phyloP scores from a whole-genome alignment of 2,797 vertebrate genomes.

The Characodon lateralis region DNA sequence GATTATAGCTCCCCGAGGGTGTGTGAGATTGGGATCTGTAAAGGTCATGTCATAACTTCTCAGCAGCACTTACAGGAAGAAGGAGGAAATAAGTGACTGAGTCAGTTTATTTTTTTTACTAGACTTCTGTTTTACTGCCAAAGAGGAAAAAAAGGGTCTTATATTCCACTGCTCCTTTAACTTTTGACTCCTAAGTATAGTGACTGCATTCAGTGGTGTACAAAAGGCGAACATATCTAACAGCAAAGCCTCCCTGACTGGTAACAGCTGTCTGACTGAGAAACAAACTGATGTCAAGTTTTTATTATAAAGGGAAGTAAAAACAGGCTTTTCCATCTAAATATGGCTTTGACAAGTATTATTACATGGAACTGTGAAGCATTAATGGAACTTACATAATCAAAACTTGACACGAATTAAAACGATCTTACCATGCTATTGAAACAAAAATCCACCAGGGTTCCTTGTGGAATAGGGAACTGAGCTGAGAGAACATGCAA shows the following conservation, averaged over 20 bases:
- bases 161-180: neutral
- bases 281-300: neutral
- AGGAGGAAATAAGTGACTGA: slow-evolving; percentile 19
- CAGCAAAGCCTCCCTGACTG: slow-evolving; percentile 8
- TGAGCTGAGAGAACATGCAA: neutral
- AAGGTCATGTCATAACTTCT: slow-evolving; percentile 15
- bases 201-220: slow-evolving; percentile 19
- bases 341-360: neutral
- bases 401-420: neutral
- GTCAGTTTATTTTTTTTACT: slow-evolving; percentile 22
- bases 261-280: neutral
- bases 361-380: neutral
- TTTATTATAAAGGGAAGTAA: neutral
- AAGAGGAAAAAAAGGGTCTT: slow-evolving; percentile 4
- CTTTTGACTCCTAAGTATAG: slow-evolving; percentile 31
- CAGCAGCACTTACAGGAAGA: slow-evolving; percentile 16
- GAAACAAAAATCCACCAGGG: neutral
- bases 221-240: slow-evolving; percentile 18
- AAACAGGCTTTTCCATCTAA: neutral
- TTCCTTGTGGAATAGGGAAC: neutral
- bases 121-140: slow-evolving; percentile 34
- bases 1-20: slow-evolving; percentile 27
- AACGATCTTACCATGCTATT: neutral
- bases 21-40: slow-evolving; percentile 8
- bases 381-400: neutral